phyloP scores from a whole-genome alignment of 2,888 invertebrate species.

The Craniophora ligustri region DNA sequence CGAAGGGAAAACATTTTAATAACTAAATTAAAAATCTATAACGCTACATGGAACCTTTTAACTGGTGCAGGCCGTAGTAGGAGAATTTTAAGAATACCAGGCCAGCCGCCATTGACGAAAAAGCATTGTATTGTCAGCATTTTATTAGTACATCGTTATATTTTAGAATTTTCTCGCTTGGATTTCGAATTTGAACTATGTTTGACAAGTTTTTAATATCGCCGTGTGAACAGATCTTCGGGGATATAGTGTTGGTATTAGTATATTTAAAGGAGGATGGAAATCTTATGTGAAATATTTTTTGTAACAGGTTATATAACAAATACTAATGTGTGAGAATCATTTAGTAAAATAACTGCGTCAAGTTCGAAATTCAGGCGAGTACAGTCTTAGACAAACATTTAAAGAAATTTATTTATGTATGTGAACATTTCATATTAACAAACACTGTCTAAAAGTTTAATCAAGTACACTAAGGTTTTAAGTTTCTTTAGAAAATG shows the following conservation, averaged over 20 bases:
- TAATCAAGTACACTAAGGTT: neutral
- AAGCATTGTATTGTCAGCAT: slow-evolving; percentile 25
- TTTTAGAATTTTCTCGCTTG: neutral
- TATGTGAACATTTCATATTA: slow-evolving; percentile 21
- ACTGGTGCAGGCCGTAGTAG: slow-evolving; percentile 77
- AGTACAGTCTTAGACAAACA: neutral
- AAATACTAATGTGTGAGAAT: neutral
- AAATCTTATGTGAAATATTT: no score
- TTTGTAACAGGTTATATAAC: no score
- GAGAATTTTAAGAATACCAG: slow-evolving; percentile 45
- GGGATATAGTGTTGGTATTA: no score
- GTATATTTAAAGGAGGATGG: no score
- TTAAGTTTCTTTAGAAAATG: slow-evolving; percentile 3
- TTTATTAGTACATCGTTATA: neutral
- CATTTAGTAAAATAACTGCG: neutral
- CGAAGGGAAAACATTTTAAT: slow-evolving; percentile 78
- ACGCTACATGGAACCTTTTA: slow-evolving; percentile 82
- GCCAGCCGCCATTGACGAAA: slow-evolving; percentile 36
- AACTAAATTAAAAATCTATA: slow-evolving; percentile 73
- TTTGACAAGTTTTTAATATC: no score
- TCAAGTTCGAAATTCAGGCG: neutral
- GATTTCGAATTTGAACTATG: no score
- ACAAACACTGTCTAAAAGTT: slow-evolving; percentile 12
- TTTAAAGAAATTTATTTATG: neutral
- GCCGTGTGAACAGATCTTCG: no score